These are phyloP conservation scores for Eunapius fragilis DNA, from an alignment of 37 sponge, comb jelly and placozoan species.

Conservation along the genomic window DNA sequence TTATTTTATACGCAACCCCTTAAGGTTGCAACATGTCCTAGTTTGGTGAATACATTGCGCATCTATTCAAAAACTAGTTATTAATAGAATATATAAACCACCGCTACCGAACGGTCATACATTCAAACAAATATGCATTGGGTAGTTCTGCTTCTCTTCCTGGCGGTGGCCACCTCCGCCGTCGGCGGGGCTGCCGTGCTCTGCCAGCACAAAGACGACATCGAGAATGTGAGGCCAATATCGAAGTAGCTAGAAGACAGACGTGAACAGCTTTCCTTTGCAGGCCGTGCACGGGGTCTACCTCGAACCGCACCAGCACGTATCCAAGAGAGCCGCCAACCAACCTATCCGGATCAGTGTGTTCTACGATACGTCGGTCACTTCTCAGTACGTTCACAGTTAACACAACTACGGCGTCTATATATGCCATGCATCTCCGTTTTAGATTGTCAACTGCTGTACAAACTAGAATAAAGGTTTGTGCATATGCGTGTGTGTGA, in stretches of 20 bases:
- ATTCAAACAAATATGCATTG: too few relatives aligned
- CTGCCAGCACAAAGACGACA: neutral
- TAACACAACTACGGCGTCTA: neutral
- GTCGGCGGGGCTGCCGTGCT: neutral
- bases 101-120: too few relatives aligned
- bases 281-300: slow-evolving; percentile 3
- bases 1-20: too few relatives aligned
- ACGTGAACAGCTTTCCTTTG: neutral
- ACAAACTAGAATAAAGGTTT: neutral
- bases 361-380: neutral
- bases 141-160: neutral
- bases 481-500: neutral
- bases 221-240: neutral
- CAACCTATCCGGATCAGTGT: slow-evolving; percentile 45
- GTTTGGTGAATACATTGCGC: too few relatives aligned
- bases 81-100: too few relatives aligned
- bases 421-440: neutral
- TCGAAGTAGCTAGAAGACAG: neutral
- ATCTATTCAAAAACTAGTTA: too few relatives aligned
- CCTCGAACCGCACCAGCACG: slow-evolving; percentile 24
- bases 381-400: neutral
- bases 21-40: too few relatives aligned
- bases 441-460: neutral
- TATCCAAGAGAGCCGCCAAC: slow-evolving; percentile 27
- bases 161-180: neutral